phyloP scores from a whole-genome alignment of 2,888 invertebrate species.

The Xestia sexstrigata region DNA sequence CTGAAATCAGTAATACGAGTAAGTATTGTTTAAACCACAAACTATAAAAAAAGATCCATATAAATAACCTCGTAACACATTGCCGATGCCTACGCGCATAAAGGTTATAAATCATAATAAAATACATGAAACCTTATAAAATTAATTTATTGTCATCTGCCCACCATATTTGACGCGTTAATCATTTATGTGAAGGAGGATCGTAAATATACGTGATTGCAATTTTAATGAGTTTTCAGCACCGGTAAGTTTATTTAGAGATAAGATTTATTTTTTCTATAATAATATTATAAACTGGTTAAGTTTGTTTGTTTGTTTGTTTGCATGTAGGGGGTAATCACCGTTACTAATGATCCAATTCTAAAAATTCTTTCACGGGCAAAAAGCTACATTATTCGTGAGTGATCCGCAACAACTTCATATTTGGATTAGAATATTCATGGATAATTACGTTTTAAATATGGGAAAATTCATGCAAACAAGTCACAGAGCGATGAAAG shows the following conservation, averaged over 20 bases:
- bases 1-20: neutral
- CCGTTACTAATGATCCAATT: too few relatives aligned
- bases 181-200: conserved; percentile 32
- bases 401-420: too few relatives aligned
- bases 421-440: too few relatives aligned
- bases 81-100: conserved; percentile 25
- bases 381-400: too few relatives aligned
- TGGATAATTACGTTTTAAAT: too few relatives aligned
- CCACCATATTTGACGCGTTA: conserved; percentile 40
- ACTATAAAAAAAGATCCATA: conserved; percentile 17
- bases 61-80: conserved; percentile 43
- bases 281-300: too few relatives aligned
- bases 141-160: conserved; percentile 37
- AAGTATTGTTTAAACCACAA: neutral
- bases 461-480: too few relatives aligned
- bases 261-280: too few relatives aligned
- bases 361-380: too few relatives aligned
- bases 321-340: too few relatives aligned
- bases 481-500: too few relatives aligned
- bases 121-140: conserved; percentile 27
- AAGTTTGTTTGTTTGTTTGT: too few relatives aligned
- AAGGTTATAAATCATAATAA: conserved; percentile 31
- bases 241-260: neutral
- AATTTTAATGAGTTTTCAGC: conserved; percentile 40
- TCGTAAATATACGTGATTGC: conserved; percentile 29